Conservation (phyloP, 2,113 vertebrate species). For the Tragelaphus scriptus region DNA sequence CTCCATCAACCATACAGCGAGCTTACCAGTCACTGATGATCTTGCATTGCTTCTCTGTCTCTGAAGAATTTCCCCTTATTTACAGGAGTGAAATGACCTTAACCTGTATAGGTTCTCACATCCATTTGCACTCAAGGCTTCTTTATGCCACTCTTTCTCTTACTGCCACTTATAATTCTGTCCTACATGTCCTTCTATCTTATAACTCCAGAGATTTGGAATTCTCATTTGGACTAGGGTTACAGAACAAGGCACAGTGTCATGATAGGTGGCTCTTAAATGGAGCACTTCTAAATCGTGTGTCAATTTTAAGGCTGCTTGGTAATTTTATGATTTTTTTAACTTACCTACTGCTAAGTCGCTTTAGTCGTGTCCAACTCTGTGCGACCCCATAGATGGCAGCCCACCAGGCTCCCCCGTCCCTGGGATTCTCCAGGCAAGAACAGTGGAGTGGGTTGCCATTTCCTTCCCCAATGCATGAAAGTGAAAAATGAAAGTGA, state of each 20-base stretch:
- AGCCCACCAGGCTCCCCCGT: too few relatives aligned
- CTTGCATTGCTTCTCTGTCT: conserved; percentile 7
- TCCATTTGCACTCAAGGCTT: not conserved
- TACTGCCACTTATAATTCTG: not conserved
- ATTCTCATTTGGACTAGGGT: not conserved
- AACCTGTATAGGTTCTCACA: conserved; percentile 38
- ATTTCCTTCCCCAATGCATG: too few relatives aligned
- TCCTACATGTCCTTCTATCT: not conserved
- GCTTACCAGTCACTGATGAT: not conserved
- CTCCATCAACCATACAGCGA: conserved; percentile 26
- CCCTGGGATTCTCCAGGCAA: too few relatives aligned
- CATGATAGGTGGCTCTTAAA: not conserved
- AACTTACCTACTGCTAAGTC: not conserved
- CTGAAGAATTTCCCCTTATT: conserved; percentile 29
- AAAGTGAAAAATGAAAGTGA: too few relatives aligned
- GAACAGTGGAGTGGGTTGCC: too few relatives aligned
- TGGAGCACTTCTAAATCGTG: not conserved
- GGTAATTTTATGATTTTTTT: conserved; percentile 4
- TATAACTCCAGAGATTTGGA: not conserved
- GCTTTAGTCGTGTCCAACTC: too few relatives aligned
- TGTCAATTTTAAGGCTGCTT: conserved; percentile 13
- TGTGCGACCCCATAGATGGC: too few relatives aligned
- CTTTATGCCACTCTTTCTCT: not conserved
- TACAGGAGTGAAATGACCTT: conserved; percentile 43
- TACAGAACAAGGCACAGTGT: not conserved